Conservation (phyloP, 2,888 invertebrate species). For the Dilophus febrilis region DNA sequence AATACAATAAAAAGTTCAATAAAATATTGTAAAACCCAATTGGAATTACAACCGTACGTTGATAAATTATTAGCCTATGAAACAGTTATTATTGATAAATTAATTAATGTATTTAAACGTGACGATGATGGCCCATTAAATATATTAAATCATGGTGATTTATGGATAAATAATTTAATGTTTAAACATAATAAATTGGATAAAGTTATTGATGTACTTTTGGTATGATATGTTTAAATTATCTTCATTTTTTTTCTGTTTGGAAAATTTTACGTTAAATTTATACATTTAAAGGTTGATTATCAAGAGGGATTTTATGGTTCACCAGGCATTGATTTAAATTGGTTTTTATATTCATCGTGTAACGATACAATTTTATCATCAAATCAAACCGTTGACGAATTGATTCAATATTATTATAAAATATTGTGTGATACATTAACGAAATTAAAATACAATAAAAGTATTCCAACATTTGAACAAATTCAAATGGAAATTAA, state of each 20-base stretch:
- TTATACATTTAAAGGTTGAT: constrained; percentile 18
- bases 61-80: constrained; percentile 14
- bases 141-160: constrained; percentile 33
- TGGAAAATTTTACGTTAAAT: no score
- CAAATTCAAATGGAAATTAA: constrained; percentile 16
- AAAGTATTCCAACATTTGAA: constrained; percentile 16
- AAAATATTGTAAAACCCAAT: constrained; percentile 14
- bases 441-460: constrained; percentile 14
- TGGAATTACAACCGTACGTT: constrained; percentile 14
- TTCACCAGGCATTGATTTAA: constrained; percentile 21
- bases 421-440: constrained; percentile 13
- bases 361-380: constrained; percentile 15
- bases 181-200: constrained; percentile 24
- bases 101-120: constrained; percentile 17
- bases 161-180: constrained; percentile 34
- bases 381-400: constrained; percentile 12
- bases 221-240: constrained; percentile 16
- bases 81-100: constrained; percentile 15
- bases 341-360: constrained; percentile 20
- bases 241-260: neutral
- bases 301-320: constrained; percentile 22
- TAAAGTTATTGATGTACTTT: constrained; percentile 22
- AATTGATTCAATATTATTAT: constrained; percentile 16
- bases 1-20: constrained; percentile 15
- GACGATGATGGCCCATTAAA: constrained; percentile 19